A percentile compares a stretch with the other conserved stretches of the same genome.
Evolutionary conservation across 2,797 vertebrate species (phyloP).

Genomic region (Centroberyx gerrardi): DNA sequence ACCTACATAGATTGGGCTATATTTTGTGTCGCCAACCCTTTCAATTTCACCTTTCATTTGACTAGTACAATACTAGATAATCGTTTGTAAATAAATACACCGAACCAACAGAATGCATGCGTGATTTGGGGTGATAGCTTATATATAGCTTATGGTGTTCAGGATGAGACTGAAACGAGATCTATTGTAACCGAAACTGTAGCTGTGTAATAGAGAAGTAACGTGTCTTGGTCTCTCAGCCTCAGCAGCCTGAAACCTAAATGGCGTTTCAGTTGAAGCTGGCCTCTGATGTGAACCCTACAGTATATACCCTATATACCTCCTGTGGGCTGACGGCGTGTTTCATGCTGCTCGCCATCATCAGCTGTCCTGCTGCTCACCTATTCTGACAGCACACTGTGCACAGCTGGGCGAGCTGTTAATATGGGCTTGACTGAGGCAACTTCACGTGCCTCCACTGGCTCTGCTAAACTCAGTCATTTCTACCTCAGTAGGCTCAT

Average conservation of each 20-base stretch:
- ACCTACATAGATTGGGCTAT: not conserved
- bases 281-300: not conserved
- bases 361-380: constrained; percentile 47
- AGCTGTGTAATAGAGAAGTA: constrained; percentile 44
- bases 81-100: not conserved
- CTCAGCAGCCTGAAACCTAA: constrained; percentile 18
- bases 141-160: constrained; percentile 28
- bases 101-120: not conserved
- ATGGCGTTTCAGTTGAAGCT: constrained; percentile 37
- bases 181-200: constrained; percentile 63
- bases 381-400: constrained; percentile 27
- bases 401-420: constrained; percentile 70
- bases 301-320: not conserved
- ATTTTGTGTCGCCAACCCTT: not conserved
- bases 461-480: not conserved
- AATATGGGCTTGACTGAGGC: constrained; percentile 20
- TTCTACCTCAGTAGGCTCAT: not conserved
- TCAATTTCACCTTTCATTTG: not conserved
- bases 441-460: constrained; percentile 40
- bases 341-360: constrained; percentile 45
- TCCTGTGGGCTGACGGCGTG: constrained; percentile 27
- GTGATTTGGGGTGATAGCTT: constrained; percentile 5
- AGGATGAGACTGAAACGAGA: constrained; percentile 48
- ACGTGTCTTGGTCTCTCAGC: constrained; percentile 17
- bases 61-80: not conserved